These are phyloP conservation scores for Diplodus puntazzo DNA, from an alignment of 2,797 vertebrate species.

Conservation along the genomic window DNA sequence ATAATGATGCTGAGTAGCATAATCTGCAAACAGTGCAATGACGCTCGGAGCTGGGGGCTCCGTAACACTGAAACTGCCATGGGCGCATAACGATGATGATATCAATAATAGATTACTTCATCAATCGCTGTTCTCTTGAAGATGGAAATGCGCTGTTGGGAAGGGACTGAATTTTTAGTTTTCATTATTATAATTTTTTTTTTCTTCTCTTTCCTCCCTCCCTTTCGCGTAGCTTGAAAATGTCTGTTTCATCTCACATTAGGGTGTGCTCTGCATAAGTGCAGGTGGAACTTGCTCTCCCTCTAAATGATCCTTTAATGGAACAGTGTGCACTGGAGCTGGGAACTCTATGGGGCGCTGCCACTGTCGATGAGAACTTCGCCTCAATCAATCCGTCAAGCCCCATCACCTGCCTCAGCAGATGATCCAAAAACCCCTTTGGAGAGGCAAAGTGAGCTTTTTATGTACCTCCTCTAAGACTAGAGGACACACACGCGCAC, in stretches of 20 bases:
- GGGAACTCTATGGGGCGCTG: slow-evolving; percentile 82
- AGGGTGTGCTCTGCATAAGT: slow-evolving; percentile 83
- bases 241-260: slow-evolving; percentile 84
- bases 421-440: slow-evolving; percentile 83
- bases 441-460: slow-evolving; percentile 81
- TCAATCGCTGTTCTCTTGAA: slow-evolving; percentile 82
- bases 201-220: slow-evolving; percentile 32
- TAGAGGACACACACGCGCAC: slow-evolving; percentile 69
- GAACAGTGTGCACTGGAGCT: slow-evolving; percentile 84
- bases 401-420: slow-evolving; percentile 85
- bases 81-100: slow-evolving; percentile 80
- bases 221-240: slow-evolving; percentile 66
- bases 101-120: slow-evolving; percentile 86
- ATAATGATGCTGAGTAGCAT: slow-evolving; percentile 84
- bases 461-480: slow-evolving; percentile 82
- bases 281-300: slow-evolving; percentile 82
- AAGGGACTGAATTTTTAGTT: slow-evolving; percentile 75
- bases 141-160: slow-evolving; percentile 83
- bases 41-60: slow-evolving; percentile 76
- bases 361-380: slow-evolving; percentile 79
- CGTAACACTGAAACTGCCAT: slow-evolving; percentile 77
- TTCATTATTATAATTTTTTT: slow-evolving; percentile 70
- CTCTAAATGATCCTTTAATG: slow-evolving; percentile 84
- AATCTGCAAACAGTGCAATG: slow-evolving; percentile 83
- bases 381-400: slow-evolving; percentile 86